Base-by-base conservation (phyloP, 1,140 invertebrate genomes). In the Micrasema longulum region DNA sequence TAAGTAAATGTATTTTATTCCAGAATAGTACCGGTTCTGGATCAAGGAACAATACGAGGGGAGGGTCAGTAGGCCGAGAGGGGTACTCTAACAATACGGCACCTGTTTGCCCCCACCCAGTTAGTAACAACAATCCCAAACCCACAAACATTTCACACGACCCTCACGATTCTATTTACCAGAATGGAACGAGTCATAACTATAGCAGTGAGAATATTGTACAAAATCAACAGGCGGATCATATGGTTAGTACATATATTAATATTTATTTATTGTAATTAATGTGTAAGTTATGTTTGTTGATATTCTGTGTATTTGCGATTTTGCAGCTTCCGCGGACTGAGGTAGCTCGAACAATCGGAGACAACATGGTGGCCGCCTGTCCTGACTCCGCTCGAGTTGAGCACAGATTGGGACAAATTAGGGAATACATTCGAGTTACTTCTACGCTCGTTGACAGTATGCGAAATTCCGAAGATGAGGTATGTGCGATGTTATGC, bases 391-490 rank as follows among this genome's bases (percentile, higher is more conserved):
- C 86, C 22, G 84, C 82, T 4, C 84, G 84, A 68, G 88, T 89
- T 1, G 87, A 89, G 72, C 83, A 83, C 18, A 81, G 88, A 4
- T 80, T 90, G 14, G 87, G 87, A 70, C 88, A 89, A 77, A 89
- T 90, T 53, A 80, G 87, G 45, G 89, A 89, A 68, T 89, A 89
- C 75, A 89, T 90, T 65, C 82, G 86, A 78, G 85, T 88, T 10
- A 90, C 88, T 11, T 85, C 87, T 11, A 85, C 84, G 1, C 85
- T 89, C 76, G 88, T 90, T 77, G 88, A 89, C 57, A 87, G 87
- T 10, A 84, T 90, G 79, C 82, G 85, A 68, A 86, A 86, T 76
- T 89, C 87, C 1, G 86, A 84, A 72, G 88, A 89, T 81, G 87
- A 88, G 77, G 89, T 89, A 78, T n/a, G n/a, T n/a, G n/a, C n/a